Evolutionary conservation across 2,888 invertebrate species (phyloP), one percentile per base, ranked within the genome.

Genomic region (Lottia scabra): DNA sequence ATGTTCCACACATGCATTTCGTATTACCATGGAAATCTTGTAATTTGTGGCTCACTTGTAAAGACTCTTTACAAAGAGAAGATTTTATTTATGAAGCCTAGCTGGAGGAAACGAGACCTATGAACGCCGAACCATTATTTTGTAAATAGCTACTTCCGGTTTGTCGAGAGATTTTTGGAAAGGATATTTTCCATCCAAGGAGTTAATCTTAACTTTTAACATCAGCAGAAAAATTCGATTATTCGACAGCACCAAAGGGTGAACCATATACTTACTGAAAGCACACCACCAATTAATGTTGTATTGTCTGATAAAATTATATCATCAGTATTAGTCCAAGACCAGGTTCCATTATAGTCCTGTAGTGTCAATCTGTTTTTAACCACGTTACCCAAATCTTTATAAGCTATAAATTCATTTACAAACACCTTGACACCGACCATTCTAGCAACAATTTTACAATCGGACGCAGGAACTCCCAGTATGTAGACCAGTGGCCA

Each of bases 341-440:
- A 46, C 80, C 80, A 80, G 13, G 64, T 75, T 4, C 74, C 75
- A 64, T 75, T 73, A 67, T 69, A 66, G 62, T 67, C 27, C 5
- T 66, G 38, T 10, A 74, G 67, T 4, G 71, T 56, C 13, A 71
- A 16, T 38, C 81, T 71, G 76, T 85, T 85, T 46, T 67, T 72
- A 38, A 80, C 81, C 0, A 86, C 81, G 48, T 72, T 73, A 0
- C 81, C 81, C 4, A 97, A 92, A 64, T 93, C 91, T 85, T 94
- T 91, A 87, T 96, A 98, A 0, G 97, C 97, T 0, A 96, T 94
- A 87, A 98, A 97, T 89, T 98, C 98, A 85, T 98, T 98, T 19
- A 97, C 92, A 19, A 96, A 93, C 0, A 95, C 95, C 91, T 98
- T 98, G 30, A 96, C 90, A 0, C 96, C 97, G 62, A 97, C 93